A percentile compares a stretch with the other conserved stretches of the same genome.
phyloP scores from a whole-genome alignment of 92 coral and sea anemone species.

The Bergia sp. region DNA sequence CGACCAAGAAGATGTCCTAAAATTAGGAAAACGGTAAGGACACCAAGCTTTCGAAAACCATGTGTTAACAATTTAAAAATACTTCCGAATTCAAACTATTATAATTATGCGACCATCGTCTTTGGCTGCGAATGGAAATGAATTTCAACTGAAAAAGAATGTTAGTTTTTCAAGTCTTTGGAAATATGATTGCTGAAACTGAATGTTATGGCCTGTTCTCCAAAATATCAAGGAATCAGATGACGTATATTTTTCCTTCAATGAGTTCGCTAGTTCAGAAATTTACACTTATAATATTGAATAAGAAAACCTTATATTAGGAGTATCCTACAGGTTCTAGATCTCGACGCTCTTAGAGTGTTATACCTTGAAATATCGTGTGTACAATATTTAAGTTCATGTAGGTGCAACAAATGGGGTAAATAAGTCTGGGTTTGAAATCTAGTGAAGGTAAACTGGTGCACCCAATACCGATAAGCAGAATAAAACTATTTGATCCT shows the following conservation, averaged over 20 bases:
- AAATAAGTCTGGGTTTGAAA: too few relatives aligned
- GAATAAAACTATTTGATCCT: too few relatives aligned
- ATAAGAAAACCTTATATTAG: too few relatives aligned
- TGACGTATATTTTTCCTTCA: not conserved
- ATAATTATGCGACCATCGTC: too few relatives aligned
- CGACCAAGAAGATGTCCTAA: not conserved
- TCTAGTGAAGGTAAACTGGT: too few relatives aligned
- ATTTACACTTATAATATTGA: not conserved
- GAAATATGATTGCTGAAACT: not conserved
- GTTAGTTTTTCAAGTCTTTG: not conserved
- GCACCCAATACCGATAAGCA: too few relatives aligned
- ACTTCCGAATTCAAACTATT: too few relatives aligned
- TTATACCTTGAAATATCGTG: too few relatives aligned
- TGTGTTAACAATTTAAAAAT: not conserved
- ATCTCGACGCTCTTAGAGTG: too few relatives aligned
- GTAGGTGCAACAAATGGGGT: too few relatives aligned
- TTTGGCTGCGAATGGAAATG: not conserved
- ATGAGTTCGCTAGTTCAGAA: not conserved
- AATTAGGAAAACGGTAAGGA: slow-evolving; percentile 22
- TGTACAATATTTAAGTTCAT: too few relatives aligned
- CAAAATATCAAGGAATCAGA: not conserved
- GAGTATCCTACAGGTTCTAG: too few relatives aligned
- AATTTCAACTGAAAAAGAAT: not conserved
- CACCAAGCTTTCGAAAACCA: not conserved
- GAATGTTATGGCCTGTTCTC: not conserved